These are phyloP conservation scores for Takifugu bimaculatus DNA, from an alignment of 2,113 vertebrate genomes.

Conservation along the genomic window DNA sequence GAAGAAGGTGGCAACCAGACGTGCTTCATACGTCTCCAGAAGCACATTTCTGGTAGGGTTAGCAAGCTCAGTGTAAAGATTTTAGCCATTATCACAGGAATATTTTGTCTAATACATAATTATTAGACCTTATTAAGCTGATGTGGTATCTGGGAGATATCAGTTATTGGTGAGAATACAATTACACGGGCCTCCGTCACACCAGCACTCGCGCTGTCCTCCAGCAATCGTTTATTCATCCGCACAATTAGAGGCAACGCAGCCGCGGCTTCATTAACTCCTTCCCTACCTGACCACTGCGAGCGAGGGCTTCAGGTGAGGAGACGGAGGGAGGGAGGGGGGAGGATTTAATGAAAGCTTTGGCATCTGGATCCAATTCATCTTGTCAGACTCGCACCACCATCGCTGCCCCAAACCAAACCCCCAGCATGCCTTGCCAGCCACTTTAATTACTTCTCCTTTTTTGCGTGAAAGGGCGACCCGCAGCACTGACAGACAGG, in stretches of 20 bases:
- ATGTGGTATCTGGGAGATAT: conserved; percentile 22
- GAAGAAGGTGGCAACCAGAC: too few species aligned
- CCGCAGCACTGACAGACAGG: conserved; percentile 69
- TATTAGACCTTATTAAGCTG: too few species aligned
- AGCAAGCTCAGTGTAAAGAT: too few species aligned
- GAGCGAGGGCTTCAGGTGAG: conserved; percentile 52
- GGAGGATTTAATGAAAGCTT: conserved; percentile 66
- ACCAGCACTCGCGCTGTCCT: conserved; percentile 48
- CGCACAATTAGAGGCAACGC: conserved; percentile 53
- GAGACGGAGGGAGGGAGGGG: conserved; percentile 7
- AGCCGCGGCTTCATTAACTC: conserved; percentile 56
- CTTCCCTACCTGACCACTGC: conserved; percentile 52
- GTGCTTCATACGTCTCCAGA: too few species aligned
- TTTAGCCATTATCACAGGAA: too few species aligned
- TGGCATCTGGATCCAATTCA: conserved; percentile 69
- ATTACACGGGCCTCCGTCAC: conserved; percentile 31
- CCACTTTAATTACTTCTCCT: conserved; percentile 71
- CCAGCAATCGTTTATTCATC: conserved; percentile 57
- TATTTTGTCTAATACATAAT: too few species aligned
- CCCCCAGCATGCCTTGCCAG: conserved; percentile 67
- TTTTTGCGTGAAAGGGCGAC: conserved; percentile 50
- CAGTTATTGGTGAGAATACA: conserved; percentile 35
- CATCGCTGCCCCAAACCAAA: conserved; percentile 65
- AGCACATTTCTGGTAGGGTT: too few species aligned
- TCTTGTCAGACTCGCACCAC: conserved; percentile 63